A percentile compares a stretch with the other conserved stretches of the same genome.
phyloP scores from a whole-genome alignment of 2,113 vertebrate genomes.

The Marcusenius ussheri region DNA sequence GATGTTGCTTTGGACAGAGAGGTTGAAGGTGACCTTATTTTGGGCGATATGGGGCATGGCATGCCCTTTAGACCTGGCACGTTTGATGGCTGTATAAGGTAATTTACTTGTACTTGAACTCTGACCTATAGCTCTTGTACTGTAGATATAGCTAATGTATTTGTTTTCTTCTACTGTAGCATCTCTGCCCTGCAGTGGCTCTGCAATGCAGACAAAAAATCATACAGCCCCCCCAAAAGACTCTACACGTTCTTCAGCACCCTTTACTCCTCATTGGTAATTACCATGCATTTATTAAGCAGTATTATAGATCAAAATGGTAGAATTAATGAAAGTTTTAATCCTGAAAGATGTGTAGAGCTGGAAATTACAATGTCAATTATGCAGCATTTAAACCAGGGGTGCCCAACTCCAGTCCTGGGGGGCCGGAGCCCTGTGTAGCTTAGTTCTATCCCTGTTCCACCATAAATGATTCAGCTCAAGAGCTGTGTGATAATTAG shows the following conservation, averaged over 20 bases:
- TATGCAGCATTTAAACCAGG: not conserved
- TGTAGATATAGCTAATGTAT: not conserved
- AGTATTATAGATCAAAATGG: not conserved
- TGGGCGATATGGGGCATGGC: conserved; percentile 84
- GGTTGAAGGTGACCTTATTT: conserved; percentile 80
- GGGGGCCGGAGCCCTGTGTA: too few species aligned
- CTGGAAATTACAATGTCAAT: not conserved
- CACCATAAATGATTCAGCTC: too few species aligned
- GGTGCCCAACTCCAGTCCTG: too few species aligned
- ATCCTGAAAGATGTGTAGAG: not conserved
- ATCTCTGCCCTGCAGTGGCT: conserved; percentile 97
- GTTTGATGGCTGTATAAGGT: conserved; percentile 95
- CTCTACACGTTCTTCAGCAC: conserved; percentile 83
- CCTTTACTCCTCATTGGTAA: conserved; percentile 82
- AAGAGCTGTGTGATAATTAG: too few species aligned
- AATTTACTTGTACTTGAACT: conserved; percentile 10
- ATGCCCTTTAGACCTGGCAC: conserved; percentile 80
- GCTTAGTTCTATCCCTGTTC: too few species aligned
- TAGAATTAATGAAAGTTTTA: not conserved
- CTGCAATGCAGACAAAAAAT: conserved; percentile 88
- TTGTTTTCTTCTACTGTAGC: conserved; percentile 46
- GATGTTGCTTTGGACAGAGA: conserved; percentile 86
- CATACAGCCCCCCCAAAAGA: conserved; percentile 78
- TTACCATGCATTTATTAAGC: not conserved
- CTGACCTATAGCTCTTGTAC: not conserved